A percentile compares a stretch with the other conserved stretches of the same genome.
Conservation (phyloP, 2,797 vertebrate genomes). For the Paedocypris micromegethes region DNA sequence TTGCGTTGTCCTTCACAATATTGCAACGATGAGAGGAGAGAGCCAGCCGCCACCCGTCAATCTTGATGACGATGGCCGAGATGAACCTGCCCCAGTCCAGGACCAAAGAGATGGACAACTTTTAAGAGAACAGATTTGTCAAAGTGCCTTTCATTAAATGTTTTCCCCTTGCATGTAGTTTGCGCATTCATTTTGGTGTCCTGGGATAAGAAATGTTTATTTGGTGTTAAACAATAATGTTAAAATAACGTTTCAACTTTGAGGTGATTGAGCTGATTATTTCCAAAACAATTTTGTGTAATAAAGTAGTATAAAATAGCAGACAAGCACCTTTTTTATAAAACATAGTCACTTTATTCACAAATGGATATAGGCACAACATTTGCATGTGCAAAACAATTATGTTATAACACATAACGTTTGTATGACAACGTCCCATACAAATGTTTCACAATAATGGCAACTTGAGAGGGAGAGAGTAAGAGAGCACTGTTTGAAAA, state of each 20-base stretch:
- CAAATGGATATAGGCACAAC: constrained; percentile 48
- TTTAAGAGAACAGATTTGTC: too few relatives aligned
- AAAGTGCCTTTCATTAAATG: too few relatives aligned
- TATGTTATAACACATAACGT: constrained; percentile 16
- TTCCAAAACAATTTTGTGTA: too few relatives aligned
- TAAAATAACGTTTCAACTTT: too few relatives aligned
- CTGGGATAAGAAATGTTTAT: too few relatives aligned
- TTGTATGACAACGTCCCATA: constrained; percentile 20
- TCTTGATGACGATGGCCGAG: background rate
- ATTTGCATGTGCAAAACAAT: constrained; percentile 38
- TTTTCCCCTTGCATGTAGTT: too few relatives aligned
- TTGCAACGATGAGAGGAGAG: background rate
- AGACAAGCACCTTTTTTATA: constrained; percentile 26
- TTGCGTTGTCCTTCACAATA: background rate
- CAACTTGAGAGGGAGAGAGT: constrained; percentile 16
- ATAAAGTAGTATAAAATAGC: background rate
- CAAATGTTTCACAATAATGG: constrained; percentile 47
- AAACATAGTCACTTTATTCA: constrained; percentile 53
- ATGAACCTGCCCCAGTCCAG: background rate
- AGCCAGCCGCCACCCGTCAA: background rate
- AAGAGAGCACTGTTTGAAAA: constrained; percentile 24
- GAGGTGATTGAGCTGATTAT: too few relatives aligned
- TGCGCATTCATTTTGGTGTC: too few relatives aligned
- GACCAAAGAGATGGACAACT: background rate
- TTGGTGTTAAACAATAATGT: too few relatives aligned